Conservation (phyloP, 1,140 invertebrate species). For the Lepidurus arcticus region DNA sequence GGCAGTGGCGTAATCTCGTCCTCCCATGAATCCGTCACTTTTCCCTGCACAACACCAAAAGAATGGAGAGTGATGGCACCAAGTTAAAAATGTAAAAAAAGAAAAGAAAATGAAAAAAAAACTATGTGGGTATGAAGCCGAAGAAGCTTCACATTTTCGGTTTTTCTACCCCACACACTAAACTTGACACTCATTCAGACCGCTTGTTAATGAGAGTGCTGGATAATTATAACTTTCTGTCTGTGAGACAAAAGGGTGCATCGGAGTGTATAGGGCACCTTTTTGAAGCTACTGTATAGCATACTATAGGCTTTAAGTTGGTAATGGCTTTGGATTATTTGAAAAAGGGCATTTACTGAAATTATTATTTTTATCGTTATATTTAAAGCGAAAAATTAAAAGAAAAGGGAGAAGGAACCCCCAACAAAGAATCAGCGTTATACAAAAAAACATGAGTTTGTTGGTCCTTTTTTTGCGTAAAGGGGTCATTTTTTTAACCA, state of each 20-base stretch:
- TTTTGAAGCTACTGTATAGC: no score
- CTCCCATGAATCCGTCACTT: constrained; percentile 18
- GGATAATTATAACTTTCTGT: not conserved
- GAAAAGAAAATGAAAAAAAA: not conserved
- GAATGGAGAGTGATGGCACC: not conserved
- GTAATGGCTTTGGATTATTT: no score
- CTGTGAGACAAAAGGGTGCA: not conserved
- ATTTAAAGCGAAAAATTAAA: not conserved
- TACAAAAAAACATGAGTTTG: not conserved
- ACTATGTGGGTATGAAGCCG: not conserved
- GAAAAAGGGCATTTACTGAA: no score
- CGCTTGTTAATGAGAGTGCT: constrained; percentile 13
- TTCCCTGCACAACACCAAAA: not conserved
- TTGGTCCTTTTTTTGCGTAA: not conserved
- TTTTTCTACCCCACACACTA: not conserved
- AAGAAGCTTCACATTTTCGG: not conserved
- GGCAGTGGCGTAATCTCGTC: not conserved
- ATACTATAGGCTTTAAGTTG: no score
- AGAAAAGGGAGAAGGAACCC: not conserved
- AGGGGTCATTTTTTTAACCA: not conserved
- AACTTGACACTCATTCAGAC: constrained; percentile 13
- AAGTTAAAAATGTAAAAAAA: not conserved
- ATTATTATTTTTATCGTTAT: no score
- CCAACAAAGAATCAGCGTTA: not conserved
- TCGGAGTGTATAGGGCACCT: not conserved